Evolutionary conservation across 2,113 vertebrate species (phyloP), one percentile per base, ranked within the genome.

Genomic region (Urocynchramus pylzowi): DNA sequence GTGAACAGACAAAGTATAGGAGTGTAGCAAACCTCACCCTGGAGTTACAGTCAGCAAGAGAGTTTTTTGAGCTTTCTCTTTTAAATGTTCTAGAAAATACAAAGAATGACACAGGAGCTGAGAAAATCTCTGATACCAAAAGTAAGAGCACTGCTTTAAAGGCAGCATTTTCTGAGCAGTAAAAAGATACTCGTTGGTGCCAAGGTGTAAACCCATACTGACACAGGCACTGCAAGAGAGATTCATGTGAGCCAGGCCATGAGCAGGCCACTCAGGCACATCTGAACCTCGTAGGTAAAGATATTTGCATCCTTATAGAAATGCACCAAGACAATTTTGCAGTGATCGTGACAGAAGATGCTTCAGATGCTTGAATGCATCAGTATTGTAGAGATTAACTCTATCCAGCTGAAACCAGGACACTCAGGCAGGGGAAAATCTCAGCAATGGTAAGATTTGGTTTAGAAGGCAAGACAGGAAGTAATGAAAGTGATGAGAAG

Each of bases 321-420:
- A 37, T 17, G 17, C 23, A 91, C 13, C 1, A 1, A n/a, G 47
- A 28, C 20, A 30, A 10, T 17, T 33, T 52, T 17, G 42, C 33
- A 20, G 2, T 33, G 26, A 59, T 9, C 39, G 17, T 0, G 0
- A 49, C 5, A 37, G 9, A 54, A 93, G 22, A 5, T 52, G 39
- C 30, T 91, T 54, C 73, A 73, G 31, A 21, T 20, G 7, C 31
- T 50, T 56, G n/a, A 86, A 19, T 12, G 30, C 14, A 30, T 64
- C 44, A 52, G 27, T 52, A 27, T 24, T 67, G 44, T 24, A 74
- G 60, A 74, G 12, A 59, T 74, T n/a, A 59, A 22, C 31, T 56
- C 35, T 42, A 7, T 33, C 6, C 44, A 57, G 22, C 18, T 59
- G 44, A 67, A 81, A 89, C 16, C 8, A 67, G 44, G 44, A 52